A percentile compares a stretch with the other conserved stretches of the same genome.
Conservation (phyloP, 92 coral and sea anemone species). For the Parazoanthus atlanticus region DNA sequence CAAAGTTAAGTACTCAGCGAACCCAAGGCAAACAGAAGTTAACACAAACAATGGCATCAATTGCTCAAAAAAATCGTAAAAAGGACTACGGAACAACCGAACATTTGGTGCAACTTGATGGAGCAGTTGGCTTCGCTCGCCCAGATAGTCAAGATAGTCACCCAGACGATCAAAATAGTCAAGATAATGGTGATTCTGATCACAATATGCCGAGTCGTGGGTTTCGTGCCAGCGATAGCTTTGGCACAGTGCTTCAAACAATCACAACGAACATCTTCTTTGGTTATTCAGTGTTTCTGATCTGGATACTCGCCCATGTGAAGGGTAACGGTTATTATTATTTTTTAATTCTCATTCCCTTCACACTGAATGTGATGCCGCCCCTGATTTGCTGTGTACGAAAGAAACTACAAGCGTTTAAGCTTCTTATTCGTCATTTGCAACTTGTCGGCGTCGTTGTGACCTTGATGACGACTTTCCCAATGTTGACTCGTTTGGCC, state of each 20-base stretch:
- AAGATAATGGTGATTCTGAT: neutral
- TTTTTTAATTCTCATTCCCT: neutral
- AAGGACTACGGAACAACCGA: neutral
- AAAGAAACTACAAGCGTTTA: neutral
- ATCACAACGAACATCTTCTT: neutral
- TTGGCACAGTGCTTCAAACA: neutral
- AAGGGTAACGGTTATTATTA: neutral
- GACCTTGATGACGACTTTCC: constrained; percentile 39
- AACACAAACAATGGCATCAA: constrained; percentile 1
- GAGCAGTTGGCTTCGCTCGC: neutral
- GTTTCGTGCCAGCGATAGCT: neutral
- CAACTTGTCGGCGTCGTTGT: neutral
- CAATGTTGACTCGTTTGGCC: constrained; percentile 47
- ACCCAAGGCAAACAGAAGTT: no score
- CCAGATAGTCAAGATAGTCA: neutral
- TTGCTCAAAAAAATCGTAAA: neutral
- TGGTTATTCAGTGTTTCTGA: constrained; percentile 10
- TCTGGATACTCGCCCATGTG: constrained; percentile 9
- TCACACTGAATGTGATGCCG: neutral
- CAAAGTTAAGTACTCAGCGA: no score
- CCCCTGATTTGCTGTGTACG: neutral
- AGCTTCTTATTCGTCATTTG: neutral
- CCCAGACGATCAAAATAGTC: no score
- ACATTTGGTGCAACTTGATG: neutral
- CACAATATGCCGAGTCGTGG: neutral